Percentiles rank a stretch among this genome's conserved stretches.
Conservation (phyloP, 2,113 vertebrate species). For the Setophaga kirtlandii region DNA sequence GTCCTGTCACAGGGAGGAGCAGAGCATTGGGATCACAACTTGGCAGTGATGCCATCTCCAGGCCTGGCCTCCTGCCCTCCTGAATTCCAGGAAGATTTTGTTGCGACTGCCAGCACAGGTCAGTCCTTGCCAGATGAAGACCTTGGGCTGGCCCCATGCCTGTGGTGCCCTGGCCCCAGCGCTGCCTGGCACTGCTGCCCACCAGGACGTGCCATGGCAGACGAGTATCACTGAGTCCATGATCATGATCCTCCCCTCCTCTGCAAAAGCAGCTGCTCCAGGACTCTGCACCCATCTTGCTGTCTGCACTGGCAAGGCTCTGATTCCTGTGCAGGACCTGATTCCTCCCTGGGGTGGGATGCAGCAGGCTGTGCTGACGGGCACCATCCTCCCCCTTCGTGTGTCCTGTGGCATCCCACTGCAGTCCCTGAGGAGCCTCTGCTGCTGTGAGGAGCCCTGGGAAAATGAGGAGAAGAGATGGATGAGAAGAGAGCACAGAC, state of each 20-base stretch:
- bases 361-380: background rate
- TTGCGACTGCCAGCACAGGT: accelerated
- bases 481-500: background rate
- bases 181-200: background rate
- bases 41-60: background rate
- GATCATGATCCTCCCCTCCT: background rate
- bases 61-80: background rate
- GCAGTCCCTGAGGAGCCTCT: background rate
- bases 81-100: background rate
- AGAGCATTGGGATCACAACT: background rate
- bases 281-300: background rate
- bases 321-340: background rate
- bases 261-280: background rate
- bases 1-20: background rate
- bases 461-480: background rate
- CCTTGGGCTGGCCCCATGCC: background rate
- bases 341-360: background rate
- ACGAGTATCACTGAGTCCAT: accelerated
- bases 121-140: background rate
- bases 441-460: background rate
- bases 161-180: accelerated
- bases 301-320: background rate
- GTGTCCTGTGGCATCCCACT: background rate
- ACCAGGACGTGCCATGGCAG: accelerated
- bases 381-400: accelerated